These are phyloP conservation scores for Gastrophysa polygoni DNA, from an alignment of 2,888 invertebrate species.

Conservation along the genomic window DNA sequence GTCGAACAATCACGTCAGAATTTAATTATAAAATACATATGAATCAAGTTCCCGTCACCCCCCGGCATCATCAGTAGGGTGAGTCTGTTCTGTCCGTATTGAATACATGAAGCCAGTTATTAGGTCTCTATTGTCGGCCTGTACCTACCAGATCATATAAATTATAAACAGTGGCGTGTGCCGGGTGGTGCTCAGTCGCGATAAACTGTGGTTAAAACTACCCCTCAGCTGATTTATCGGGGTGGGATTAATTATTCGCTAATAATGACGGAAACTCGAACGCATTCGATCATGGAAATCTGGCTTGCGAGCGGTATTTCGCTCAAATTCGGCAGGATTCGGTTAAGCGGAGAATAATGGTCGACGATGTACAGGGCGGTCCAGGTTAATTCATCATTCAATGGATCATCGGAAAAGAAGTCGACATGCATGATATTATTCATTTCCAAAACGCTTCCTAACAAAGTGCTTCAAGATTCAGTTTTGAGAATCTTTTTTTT, in stretches of 20 bases:
- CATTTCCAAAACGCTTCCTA: no score
- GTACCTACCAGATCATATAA: constrained; percentile 60
- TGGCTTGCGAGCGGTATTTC: no score
- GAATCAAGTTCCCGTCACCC: constrained; percentile 53
- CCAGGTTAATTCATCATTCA: no score
- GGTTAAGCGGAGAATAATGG: no score
- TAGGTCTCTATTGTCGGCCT: constrained; percentile 58
- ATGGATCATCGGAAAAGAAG: no score
- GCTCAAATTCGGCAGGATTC: no score
- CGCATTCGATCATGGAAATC: neutral
- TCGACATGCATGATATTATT: no score
- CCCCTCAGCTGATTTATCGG: constrained; percentile 33
- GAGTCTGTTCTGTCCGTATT: constrained; percentile 44
- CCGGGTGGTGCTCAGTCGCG: constrained; percentile 50
- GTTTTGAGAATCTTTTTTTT: no score
- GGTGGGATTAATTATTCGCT: constrained; percentile 8
- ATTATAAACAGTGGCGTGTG: constrained; percentile 59
- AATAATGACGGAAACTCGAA: neutral
- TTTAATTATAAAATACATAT: constrained; percentile 59
- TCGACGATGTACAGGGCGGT: no score
- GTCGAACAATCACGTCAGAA: constrained; percentile 58
- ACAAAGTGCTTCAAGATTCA: no score
- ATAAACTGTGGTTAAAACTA: constrained; percentile 53
- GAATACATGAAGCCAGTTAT: constrained; percentile 59
- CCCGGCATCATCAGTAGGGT: constrained; percentile 44